Percentiles rank a stretch among this genome's conserved stretches.
phyloP scores from a whole-genome alignment of 2,113 vertebrate genomes.

The Zingel zingel region DNA sequence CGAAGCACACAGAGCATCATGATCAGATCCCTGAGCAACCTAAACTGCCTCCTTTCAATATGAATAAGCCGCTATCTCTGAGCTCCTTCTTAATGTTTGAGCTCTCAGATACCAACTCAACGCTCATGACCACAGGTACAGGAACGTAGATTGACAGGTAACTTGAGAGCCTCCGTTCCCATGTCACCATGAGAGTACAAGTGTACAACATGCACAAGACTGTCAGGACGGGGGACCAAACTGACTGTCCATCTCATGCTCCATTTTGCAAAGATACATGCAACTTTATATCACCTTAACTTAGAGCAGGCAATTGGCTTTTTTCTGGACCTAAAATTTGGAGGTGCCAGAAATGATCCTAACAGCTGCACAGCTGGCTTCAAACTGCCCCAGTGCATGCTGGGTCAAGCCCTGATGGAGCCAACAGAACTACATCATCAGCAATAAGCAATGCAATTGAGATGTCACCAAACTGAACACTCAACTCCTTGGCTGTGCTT shows the following conservation, averaged over 20 bases:
- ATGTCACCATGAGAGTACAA: conserved; percentile 13
- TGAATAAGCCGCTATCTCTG: not conserved
- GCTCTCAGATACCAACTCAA: conserved; percentile 1
- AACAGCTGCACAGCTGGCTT: not conserved
- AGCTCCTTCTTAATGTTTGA: conserved; percentile 7
- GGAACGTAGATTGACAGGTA: conserved; percentile 2
- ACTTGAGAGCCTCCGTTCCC: not conserved
- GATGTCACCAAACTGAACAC: conserved; percentile 1
- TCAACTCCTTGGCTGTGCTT: conserved; percentile 12
- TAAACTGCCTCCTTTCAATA: not conserved
- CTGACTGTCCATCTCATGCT: conserved; percentile 8
- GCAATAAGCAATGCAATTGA: not conserved
- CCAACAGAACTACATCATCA: conserved; percentile 8
- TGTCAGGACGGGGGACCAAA: not conserved
- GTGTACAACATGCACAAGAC: conserved; percentile 3
- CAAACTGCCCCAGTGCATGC: not conserved
- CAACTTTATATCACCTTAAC: not conserved
- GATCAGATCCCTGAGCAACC: conserved; percentile 1
- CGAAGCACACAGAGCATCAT: not conserved
- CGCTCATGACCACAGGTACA: not conserved
- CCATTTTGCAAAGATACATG: not conserved
- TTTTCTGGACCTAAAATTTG: not conserved
- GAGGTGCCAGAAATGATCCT: not conserved
- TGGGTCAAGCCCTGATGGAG: conserved; percentile 11
- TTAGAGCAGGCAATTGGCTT: not conserved